A percentile compares a stretch with the other conserved stretches of the same genome.
These are phyloP conservation scores for Encarsia formosa DNA, from an alignment of 2,888 invertebrate species.

Conservation along the genomic window DNA sequence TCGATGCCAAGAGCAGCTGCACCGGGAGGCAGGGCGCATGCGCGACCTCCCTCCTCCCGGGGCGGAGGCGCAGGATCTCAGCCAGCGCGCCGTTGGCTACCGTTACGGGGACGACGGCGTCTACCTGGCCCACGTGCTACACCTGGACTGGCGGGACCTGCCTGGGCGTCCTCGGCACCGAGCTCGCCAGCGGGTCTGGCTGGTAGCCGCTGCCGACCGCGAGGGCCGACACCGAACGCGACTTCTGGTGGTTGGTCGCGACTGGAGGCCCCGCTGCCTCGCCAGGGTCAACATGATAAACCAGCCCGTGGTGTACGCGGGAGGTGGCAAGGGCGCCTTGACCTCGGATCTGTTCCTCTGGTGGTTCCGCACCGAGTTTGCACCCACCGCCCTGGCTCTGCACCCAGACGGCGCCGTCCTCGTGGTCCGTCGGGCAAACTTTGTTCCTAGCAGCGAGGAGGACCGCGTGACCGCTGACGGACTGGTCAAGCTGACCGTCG, in stretches of 20 bases:
- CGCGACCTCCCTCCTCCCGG: neutral
- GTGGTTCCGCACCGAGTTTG: conserved; percentile 55
- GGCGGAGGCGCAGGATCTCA: neutral
- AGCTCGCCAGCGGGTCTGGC: conserved; percentile 41
- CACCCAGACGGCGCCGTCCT: conserved; percentile 50
- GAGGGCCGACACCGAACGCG: conserved; percentile 52
- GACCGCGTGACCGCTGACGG: conserved; percentile 49
- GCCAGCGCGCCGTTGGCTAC: neutral
- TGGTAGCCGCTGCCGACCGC: conserved; percentile 52
- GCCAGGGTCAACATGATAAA: conserved; percentile 52
- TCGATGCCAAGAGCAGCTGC: no score
- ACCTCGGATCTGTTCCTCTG: conserved; percentile 52
- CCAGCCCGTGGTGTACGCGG: conserved; percentile 54
- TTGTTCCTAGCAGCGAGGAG: conserved; percentile 44
- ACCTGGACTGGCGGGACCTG: conserved; percentile 50
- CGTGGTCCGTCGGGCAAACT: conserved; percentile 47
- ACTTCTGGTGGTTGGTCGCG: conserved; percentile 51
- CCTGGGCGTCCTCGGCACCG: conserved; percentile 34
- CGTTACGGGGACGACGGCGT: conserved; percentile 28
- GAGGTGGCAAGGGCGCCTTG: conserved; percentile 50
- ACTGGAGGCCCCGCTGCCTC: conserved; percentile 52
- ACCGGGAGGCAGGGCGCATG: neutral
- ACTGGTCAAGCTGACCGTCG: conserved; percentile 42
- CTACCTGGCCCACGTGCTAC: conserved; percentile 49
- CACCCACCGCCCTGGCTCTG: conserved; percentile 50